A percentile compares a stretch with the other conserved stretches of the same genome.
Evolutionary conservation across 2,797 vertebrate species (phyloP).

Genomic region (Monodelphis domestica): DNA sequence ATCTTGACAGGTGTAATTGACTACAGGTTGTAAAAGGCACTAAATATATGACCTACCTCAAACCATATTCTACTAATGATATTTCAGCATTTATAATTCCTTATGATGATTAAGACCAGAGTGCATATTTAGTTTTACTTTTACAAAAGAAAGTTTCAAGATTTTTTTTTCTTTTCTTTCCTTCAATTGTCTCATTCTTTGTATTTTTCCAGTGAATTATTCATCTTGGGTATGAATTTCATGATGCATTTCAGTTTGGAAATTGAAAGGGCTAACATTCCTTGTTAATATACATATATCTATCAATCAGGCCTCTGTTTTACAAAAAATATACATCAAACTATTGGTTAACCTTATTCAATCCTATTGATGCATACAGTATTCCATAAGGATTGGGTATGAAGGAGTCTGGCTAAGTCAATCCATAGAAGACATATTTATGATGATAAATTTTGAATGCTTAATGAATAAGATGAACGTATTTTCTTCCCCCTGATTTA

Average conservation of each 20-base stretch:
- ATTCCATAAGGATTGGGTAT: not conserved
- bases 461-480: not conserved
- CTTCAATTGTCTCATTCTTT: not conserved
- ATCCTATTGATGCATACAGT: not conserved
- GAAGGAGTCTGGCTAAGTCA: not conserved
- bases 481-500: not conserved
- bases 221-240: not conserved
- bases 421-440: not conserved
- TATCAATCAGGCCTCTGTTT: not conserved
- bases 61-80: not conserved
- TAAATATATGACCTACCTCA: not conserved
- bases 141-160: not conserved
- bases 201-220: not conserved
- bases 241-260: not conserved
- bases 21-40: not conserved
- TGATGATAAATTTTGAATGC: not conserved
- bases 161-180: not conserved
- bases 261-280: not conserved
- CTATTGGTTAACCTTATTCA: not conserved
- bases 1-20: not conserved
- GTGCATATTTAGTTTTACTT: not conserved
- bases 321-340: not conserved
- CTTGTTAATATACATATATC: not conserved
- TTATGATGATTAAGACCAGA: not conserved
- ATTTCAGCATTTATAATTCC: not conserved